Base-by-base conservation (phyloP, 1,140 invertebrate genomes). In the Drosophila paulistorum region DNA sequence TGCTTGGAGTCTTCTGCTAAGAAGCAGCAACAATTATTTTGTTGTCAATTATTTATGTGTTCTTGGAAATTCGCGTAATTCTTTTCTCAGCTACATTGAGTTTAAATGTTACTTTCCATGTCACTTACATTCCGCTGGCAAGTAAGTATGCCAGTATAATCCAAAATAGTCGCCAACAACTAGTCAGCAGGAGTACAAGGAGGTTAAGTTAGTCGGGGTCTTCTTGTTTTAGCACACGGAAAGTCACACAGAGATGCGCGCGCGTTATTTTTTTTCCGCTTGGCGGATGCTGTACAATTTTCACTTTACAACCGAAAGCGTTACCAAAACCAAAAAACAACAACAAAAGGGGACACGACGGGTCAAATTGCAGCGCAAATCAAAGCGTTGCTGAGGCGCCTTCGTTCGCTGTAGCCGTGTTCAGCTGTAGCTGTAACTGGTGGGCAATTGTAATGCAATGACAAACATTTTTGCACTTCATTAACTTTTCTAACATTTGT, bases 401-500 rank as follows among this genome's bases (percentile, higher is more conserved):
- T 79, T 68, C 68, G 65, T 30, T 30, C 30, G 30, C 30, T 30
- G 30, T 30, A 30, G 30, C 30, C 30, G 30, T 30, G 30, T 30
- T 30, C 30, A 30, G 30, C 30, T 30, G 30, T 78, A 48, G 14
- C 45, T 48, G 14, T 14, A 14, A 14, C n/a, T n/a, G 42, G 42
- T 4, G 42, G 64, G 54, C 68, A 65, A 75, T 72, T 72, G 62
- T 60, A 71, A 89, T 80, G 78, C 54, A 79, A 63, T 68, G 68
- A 75, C 79, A 85, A 78, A 79, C 71, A 90, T 85, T 78, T 90
- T 84, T 90, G 67, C 79, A 90, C 81, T 90, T 82, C 73, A 90
- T 90, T 90, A 85, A 81, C 73, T 83, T 69, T 72, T 71, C 62
- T 64, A 90, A 70, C 81, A 90, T 79, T 84, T 85, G 78, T 81